Conservation (phyloP, 2,113 vertebrate species). For the Sminthopsis crassicaudata region DNA sequence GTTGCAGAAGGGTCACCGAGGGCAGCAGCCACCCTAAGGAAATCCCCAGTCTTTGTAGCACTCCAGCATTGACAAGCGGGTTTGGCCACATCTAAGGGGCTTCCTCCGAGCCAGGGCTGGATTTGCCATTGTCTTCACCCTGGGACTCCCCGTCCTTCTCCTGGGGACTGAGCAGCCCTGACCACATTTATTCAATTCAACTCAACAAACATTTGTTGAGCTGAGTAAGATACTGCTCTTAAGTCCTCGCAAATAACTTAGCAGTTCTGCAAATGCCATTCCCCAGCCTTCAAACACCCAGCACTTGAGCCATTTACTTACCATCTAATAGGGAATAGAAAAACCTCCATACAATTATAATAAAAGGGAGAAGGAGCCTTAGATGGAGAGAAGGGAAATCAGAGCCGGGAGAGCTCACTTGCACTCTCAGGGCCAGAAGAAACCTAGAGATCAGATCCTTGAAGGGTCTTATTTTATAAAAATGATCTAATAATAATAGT, state of each 20-base stretch:
- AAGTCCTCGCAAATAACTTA: background rate
- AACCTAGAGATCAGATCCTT: background rate
- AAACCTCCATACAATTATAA: background rate
- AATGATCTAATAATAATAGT: background rate
- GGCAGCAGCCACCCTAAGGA: background rate
- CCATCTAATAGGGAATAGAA: background rate
- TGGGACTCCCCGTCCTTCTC: background rate
- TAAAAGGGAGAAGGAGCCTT: background rate
- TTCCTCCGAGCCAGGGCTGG: background rate
- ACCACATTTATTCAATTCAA: background rate
- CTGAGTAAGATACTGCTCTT: background rate
- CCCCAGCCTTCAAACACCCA: background rate
- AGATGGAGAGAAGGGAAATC: background rate
- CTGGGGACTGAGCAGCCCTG: background rate
- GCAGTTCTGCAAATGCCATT: background rate
- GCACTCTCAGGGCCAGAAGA: background rate
- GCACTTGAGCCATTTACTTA: background rate
- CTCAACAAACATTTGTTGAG: background rate
- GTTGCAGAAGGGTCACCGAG: background rate
- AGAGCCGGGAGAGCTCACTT: background rate
- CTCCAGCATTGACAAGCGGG: background rate
- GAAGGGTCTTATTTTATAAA: background rate
- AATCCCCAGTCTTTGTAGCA: background rate
- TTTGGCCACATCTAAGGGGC: background rate
- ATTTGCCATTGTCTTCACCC: background rate